Conservation (phyloP, 2,113 vertebrate species). For the Gnathonemus echidnorhynchus region DNA sequence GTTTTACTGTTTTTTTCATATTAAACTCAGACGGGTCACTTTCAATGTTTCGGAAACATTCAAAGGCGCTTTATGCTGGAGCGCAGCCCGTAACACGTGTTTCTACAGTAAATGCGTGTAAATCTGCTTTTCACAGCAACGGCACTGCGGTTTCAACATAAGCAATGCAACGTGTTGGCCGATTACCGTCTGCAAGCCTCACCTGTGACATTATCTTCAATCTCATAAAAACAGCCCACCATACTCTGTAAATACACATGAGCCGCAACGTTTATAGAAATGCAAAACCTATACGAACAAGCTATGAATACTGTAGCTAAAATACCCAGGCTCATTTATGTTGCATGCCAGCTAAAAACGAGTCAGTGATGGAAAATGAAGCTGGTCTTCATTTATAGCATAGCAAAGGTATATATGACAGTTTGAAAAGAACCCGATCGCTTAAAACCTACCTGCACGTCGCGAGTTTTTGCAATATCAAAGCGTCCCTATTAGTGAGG, state of each 20-base stretch:
- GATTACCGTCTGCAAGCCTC: not conserved
- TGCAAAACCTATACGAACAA: not conserved
- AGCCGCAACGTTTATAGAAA: not conserved
- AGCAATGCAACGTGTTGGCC: not conserved
- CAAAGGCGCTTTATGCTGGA: not conserved
- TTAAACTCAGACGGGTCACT: not conserved
- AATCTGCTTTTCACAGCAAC: not conserved
- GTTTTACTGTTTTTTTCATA: not conserved
- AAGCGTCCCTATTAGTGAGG: constrained; percentile 3
- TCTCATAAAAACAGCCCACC: not conserved
- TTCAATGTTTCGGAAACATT: not conserved
- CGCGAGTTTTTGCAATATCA: constrained; percentile 42
- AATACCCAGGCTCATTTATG: constrained; percentile 16
- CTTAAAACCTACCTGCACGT: constrained; percentile 49
- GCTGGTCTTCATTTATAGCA: not conserved
- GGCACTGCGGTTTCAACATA: not conserved
- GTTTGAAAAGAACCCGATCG: not conserved
- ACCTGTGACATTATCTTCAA: constrained; percentile 1
- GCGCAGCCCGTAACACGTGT: not conserved
- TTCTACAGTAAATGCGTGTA: not conserved
- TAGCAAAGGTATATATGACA: not conserved
- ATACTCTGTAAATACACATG: not conserved
- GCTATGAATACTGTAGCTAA: not conserved
- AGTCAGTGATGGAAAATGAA: not conserved
- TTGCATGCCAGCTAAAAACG: constrained; percentile 36